Conservation (phyloP, 2,888 invertebrate genomes). For the Morinoia aosen region DNA sequence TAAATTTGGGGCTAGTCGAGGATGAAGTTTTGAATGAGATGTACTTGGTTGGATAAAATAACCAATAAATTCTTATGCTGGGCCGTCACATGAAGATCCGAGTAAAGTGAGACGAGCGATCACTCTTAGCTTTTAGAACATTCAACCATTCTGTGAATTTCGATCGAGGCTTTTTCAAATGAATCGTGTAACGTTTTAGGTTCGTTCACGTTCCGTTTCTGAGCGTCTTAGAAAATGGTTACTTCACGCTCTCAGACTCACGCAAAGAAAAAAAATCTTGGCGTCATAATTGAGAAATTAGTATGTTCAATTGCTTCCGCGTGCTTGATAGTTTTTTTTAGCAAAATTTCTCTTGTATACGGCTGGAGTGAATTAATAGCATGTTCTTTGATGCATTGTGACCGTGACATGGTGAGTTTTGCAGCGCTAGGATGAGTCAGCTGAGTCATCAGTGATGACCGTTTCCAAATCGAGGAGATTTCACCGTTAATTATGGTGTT, state of each 20-base stretch:
- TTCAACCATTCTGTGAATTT: neutral
- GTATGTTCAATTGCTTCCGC: neutral
- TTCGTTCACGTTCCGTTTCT: neutral
- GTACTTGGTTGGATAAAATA: neutral
- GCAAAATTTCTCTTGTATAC: too few relatives aligned
- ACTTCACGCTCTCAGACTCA: neutral
- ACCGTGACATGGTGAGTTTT: too few relatives aligned
- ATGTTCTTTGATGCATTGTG: too few relatives aligned
- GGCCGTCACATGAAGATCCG: neutral
- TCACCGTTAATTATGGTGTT: too few relatives aligned
- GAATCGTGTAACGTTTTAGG: neutral
- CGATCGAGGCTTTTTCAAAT: neutral
- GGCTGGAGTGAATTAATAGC: too few relatives aligned
- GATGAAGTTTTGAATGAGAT: neutral
- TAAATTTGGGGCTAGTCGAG: neutral
- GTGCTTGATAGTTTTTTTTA: too few relatives aligned
- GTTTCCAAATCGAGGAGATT: too few relatives aligned
- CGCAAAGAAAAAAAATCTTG: neutral
- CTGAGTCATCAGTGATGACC: too few relatives aligned
- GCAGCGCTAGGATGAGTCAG: too few relatives aligned
- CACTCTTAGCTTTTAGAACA: neutral
- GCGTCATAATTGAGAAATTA: neutral
- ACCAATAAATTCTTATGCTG: neutral
- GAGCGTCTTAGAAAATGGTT: neutral
- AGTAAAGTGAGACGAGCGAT: neutral